A percentile compares a stretch with the other conserved stretches of the same genome.
Evolutionary conservation across 2,888 invertebrate species (phyloP).

Genomic region (Brenthis daphne): DNA sequence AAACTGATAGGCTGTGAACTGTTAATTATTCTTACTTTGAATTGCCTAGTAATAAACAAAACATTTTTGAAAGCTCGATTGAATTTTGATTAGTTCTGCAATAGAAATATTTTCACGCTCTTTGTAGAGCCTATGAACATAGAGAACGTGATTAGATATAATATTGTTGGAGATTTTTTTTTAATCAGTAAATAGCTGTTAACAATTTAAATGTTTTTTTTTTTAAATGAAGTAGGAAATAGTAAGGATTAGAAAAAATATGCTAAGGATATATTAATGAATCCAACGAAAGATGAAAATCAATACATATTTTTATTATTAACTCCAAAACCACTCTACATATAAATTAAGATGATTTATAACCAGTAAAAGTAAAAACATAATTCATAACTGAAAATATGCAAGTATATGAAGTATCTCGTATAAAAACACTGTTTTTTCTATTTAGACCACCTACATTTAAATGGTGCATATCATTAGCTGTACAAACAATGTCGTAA

Average conservation of each 20-base stretch:
- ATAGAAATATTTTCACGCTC: conserved; percentile 5
- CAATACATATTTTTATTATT: no score
- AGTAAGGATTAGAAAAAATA: no score
- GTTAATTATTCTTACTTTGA: conserved; percentile 52
- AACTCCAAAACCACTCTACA: neutral
- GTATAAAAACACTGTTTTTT: conserved; percentile 45
- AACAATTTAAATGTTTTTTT: no score
- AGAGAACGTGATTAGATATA: no score
- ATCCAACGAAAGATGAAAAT: no score
- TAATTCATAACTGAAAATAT: conserved; percentile 9
- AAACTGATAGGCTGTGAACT: conserved; percentile 65
- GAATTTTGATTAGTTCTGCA: conserved; percentile 14
- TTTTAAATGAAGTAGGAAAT: no score
- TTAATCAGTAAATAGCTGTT: no score
- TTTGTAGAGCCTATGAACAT: neutral
- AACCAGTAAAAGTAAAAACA: conserved; percentile 12
- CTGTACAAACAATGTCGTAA: conserved; percentile 75
- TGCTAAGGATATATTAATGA: no score
- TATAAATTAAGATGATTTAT: conserved; percentile 9
- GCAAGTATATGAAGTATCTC: conserved; percentile 1
- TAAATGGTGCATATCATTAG: conserved; percentile 77
- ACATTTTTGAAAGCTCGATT: conserved; percentile 12
- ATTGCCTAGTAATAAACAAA: conserved; percentile 32
- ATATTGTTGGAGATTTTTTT: no score
- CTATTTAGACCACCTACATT: conserved; percentile 72